These are phyloP conservation scores for Morpho helenor DNA, from an alignment of 2,888 invertebrate species.

Conservation along the genomic window DNA sequence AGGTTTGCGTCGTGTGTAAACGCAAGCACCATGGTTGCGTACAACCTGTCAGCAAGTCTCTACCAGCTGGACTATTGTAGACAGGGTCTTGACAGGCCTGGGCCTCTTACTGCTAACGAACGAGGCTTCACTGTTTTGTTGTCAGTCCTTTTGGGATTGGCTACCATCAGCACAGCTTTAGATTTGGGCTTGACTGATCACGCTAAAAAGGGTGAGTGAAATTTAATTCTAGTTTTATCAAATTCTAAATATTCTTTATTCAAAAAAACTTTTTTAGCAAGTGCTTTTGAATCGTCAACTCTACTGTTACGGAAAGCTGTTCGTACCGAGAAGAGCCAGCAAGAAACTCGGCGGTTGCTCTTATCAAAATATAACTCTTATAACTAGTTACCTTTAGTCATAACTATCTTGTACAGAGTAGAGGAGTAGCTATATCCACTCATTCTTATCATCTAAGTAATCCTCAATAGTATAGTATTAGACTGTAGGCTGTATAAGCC, in stretches of 20 bases:
- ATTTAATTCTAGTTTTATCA: neutral
- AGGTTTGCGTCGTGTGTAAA: conserved; percentile 67
- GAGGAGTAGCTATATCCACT: too few species aligned
- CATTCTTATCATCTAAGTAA: too few species aligned
- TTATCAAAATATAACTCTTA: too few species aligned
- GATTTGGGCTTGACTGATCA: conserved; percentile 53
- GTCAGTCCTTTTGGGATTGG: conserved; percentile 50
- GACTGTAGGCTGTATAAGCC: too few species aligned
- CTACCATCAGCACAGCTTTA: conserved; percentile 50
- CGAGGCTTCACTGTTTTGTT: conserved; percentile 46
- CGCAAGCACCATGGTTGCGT: conserved; percentile 42
- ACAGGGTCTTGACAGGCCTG: conserved; percentile 24
- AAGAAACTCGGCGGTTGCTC: too few species aligned
- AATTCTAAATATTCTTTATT: neutral
- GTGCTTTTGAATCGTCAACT: too few species aligned
- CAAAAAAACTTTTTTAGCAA: too few species aligned
- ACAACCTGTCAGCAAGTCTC: conserved; percentile 56
- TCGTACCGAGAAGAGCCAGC: too few species aligned
- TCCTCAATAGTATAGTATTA: too few species aligned
- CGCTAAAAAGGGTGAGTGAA: conserved; percentile 49
- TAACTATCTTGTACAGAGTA: too few species aligned
- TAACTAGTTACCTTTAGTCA: too few species aligned
- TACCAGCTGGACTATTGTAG: conserved; percentile 57
- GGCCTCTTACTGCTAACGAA: conserved; percentile 39
- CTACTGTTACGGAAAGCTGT: too few species aligned